Percentiles rank a stretch among this genome's conserved stretches.
Conservation (phyloP, 2,797 vertebrate species). For the Pantherophis alleghaniensis region DNA sequence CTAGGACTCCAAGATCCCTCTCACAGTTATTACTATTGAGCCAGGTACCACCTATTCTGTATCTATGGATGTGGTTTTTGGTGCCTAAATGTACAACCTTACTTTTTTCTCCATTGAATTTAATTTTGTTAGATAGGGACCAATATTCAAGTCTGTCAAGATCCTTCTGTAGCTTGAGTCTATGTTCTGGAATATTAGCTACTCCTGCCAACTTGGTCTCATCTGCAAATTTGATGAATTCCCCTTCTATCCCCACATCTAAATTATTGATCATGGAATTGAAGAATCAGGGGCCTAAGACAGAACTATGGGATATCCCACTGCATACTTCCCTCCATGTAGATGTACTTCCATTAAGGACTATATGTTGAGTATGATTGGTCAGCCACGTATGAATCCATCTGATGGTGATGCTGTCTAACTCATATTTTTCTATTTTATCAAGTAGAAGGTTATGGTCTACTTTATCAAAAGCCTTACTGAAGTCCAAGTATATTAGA, state of each 20-base stretch:
- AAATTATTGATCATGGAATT: background rate
- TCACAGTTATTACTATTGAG: background rate
- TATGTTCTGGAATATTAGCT: background rate
- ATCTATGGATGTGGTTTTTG: background rate
- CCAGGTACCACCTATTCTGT: background rate
- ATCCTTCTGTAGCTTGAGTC: background rate
- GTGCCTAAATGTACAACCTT: no score
- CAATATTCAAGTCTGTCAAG: background rate
- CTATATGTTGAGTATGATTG: no score
- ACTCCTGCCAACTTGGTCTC: background rate
- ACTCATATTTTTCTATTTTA: no score
- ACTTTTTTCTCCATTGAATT: background rate
- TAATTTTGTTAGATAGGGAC: background rate
- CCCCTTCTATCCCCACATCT: background rate
- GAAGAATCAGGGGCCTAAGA: background rate
- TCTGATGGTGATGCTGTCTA: no score
- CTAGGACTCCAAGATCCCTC: background rate
- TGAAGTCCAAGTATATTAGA: no score
- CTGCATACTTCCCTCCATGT: no score
- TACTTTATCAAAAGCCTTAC: no score
- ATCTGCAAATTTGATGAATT: background rate
- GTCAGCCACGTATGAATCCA: no score
- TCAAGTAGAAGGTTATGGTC: no score
- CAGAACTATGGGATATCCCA: background rate
- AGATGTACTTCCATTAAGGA: no score